Percentiles rank a stretch among this genome's conserved stretches.
These are phyloP conservation scores for Brenthis hecate DNA, from an alignment of 2,888 invertebrate species.

Conservation along the genomic window DNA sequence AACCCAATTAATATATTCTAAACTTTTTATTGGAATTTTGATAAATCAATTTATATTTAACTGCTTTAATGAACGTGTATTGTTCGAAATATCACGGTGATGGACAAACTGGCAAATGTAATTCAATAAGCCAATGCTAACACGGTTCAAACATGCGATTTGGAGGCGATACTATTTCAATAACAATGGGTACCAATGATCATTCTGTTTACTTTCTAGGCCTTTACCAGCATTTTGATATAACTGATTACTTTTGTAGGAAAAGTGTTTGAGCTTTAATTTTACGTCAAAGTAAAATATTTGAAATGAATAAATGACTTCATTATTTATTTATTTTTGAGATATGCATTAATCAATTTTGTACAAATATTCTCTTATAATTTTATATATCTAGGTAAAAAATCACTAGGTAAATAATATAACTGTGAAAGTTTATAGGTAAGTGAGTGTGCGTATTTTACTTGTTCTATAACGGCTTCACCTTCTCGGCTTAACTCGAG, in stretches of 20 bases:
- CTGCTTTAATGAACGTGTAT: conserved; percentile 39
- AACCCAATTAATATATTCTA: conserved; percentile 17
- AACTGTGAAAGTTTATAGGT: too few species aligned
- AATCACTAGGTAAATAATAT: too few species aligned
- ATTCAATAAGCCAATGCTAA: conserved; percentile 40
- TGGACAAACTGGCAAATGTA: conserved; percentile 40
- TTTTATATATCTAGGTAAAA: too few species aligned
- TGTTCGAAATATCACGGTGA: conserved; percentile 38
- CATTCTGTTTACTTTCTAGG: conserved; percentile 35
- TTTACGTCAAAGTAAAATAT: background rate
- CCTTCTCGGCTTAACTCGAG: too few species aligned
- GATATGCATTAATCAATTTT: too few species aligned
- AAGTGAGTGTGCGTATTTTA: too few species aligned
- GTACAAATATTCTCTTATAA: too few species aligned
- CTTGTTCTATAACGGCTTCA: too few species aligned
- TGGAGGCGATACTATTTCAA: conserved; percentile 39
- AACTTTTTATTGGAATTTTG: conserved; percentile 31
- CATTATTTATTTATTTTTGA: too few species aligned
- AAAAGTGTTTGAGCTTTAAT: background rate
- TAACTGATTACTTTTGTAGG: background rate
- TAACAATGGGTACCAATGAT: conserved; percentile 39
- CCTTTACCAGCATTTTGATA: conserved; percentile 12
- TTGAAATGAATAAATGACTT: too few species aligned
- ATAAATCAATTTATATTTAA: conserved; percentile 35
- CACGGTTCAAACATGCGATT: conserved; percentile 37